These are phyloP conservation scores for Zosterops lateralis DNA, from an alignment of 2,113 vertebrate species.

Conservation along the genomic window DNA sequence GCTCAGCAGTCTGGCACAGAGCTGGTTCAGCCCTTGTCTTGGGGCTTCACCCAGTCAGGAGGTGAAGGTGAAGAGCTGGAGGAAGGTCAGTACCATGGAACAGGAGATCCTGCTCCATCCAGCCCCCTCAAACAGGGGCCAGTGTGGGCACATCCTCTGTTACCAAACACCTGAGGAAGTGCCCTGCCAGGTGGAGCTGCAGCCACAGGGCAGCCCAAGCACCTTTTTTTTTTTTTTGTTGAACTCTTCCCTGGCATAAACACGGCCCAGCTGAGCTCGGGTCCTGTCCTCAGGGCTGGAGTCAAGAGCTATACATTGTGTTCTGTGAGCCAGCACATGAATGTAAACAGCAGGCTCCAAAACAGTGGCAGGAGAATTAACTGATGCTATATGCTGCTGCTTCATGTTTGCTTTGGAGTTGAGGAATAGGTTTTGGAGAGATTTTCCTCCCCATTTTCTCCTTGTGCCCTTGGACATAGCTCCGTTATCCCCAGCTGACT, in stretches of 20 bases:
- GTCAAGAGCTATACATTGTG: constrained; percentile 49
- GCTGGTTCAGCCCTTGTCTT: not conserved
- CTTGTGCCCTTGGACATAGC: constrained; percentile 46
- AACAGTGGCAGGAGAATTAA: constrained; percentile 66
- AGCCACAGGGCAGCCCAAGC: not conserved
- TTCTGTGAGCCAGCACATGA: constrained; percentile 32
- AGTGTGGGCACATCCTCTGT: not conserved
- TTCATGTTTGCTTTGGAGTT: constrained; percentile 63
- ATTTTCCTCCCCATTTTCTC: constrained; percentile 54
- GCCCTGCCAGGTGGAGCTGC: not conserved
- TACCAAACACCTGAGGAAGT: not conserved
- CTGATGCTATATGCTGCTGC: constrained; percentile 64
- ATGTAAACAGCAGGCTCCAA: constrained; percentile 68
- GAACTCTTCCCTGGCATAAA: not conserved
- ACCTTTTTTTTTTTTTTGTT: too few relatives aligned
- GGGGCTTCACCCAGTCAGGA: not conserved
- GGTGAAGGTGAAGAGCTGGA: not conserved
- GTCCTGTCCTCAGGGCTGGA: constrained; percentile 41
- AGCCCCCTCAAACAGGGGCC: not conserved
- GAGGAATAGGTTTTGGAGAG: constrained; percentile 64
- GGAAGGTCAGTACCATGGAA: not conserved
- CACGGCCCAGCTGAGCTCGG: rapidly evolving
- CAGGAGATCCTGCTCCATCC: not conserved
- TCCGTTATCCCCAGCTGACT: constrained; percentile 66
- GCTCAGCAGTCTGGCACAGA: rapidly evolving